Base-by-base conservation (phyloP, 23 tunicate genomes). In the Trididemnum miniatum region DNA sequence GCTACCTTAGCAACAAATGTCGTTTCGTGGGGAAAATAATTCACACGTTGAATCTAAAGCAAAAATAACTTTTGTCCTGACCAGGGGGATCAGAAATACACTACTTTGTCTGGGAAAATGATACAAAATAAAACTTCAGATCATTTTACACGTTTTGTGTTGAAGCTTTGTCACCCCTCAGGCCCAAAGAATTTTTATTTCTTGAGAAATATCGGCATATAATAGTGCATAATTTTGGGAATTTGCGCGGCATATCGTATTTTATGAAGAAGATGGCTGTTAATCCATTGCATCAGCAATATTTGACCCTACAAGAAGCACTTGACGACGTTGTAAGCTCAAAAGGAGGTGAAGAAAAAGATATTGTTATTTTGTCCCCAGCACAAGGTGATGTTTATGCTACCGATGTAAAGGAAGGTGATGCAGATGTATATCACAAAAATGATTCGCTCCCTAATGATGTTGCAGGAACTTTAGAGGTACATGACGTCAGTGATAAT, bases 311-410 rank as follows among this genome's bases (percentile, higher is more conserved):
- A 32, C 75, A 31, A n/a, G 12, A 67, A 32, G 75, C 75, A 67
- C 38, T 33, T 67, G 75, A 67, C 37, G 75, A 67, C 7, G 38
- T 67, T 67, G 22, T 32, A 67, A 24, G 32, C 26, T 67, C 75
- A 67, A 31, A 22, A 18, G 67, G 26, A 62, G n/a, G 67, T 67
- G 75, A 67, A 30, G 75, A 67, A 38, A 22, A 67, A 67, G 75
- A 67, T 32, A 67, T 67, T 67, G 75, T 67, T 30, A 67, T 67
- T 67, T 67, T 67, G n/a, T 38, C 75, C 31, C 75, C 75, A 67
- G 38, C 38, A n/a, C 75, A 67, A 31, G 75, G 75, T 67, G 75
- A 67, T 67, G 15, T 38, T 67, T 67, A 32, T 67, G 75, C 75
- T 67, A 31, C 38, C 32, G 38, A 67, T 67, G 75, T 67, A 67